phyloP scores from a whole-genome alignment of 1,140 invertebrate species.

The Cotesia vestalis region DNA sequence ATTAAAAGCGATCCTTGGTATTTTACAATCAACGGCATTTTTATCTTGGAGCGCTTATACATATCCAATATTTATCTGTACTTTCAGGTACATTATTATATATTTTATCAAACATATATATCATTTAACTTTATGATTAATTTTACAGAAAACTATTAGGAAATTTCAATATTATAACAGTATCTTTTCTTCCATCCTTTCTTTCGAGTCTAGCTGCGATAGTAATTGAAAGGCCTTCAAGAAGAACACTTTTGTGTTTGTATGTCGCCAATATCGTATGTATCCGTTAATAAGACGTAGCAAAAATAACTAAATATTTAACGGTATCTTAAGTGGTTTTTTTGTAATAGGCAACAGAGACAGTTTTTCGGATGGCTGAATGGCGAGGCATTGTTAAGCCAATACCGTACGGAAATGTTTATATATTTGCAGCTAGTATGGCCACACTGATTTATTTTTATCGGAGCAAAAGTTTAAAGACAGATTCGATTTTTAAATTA shows the following conservation, averaged over 20 bases:
- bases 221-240: conserved; percentile 77
- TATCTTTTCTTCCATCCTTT: conserved; percentile 77
- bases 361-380: conserved; percentile 77
- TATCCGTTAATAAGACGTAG: conserved; percentile 38
- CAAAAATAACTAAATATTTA: conserved; percentile 1
- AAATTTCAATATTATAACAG: conserved; percentile 74
- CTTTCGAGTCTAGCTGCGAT: conserved; percentile 77
- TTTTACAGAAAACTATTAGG: conserved; percentile 72
- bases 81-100: conserved; percentile 65
- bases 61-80: conserved; percentile 77
- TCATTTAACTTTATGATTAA: conserved; percentile 13
- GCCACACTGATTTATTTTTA: conserved; percentile 71
- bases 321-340: background rate
- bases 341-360: conserved; percentile 74
- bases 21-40: conserved; percentile 80
- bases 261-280: conserved; percentile 84
- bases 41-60: conserved; percentile 78
- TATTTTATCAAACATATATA: background rate
- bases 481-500: conserved; percentile 74
- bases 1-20: conserved; percentile 72
- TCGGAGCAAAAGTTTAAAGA: conserved; percentile 63
- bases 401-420: conserved; percentile 73
- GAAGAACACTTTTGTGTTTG: conserved; percentile 75
- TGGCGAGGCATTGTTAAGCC: conserved; percentile 71
- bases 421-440: conserved; percentile 72